Conservation (phyloP, 2,113 vertebrate genomes). For the Xenus cinereus region DNA sequence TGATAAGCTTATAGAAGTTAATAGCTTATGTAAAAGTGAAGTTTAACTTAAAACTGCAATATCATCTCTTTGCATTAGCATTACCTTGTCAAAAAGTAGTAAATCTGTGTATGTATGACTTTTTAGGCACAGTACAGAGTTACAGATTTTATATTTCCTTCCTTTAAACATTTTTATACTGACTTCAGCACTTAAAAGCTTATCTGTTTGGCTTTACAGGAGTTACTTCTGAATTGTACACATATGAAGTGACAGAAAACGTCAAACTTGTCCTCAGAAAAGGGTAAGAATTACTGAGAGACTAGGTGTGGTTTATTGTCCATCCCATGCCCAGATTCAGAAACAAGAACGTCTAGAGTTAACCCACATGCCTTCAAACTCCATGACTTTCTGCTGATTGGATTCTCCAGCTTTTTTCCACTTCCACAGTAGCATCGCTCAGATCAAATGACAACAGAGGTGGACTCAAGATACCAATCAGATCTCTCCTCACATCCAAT, state of each 20-base stretch:
- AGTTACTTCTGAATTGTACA: not conserved
- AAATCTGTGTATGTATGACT: not conserved
- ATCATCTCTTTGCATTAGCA: constrained; percentile 33
- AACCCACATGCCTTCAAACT: not conserved
- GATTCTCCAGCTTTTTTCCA: not conserved
- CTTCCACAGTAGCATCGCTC: not conserved
- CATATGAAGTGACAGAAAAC: not conserved
- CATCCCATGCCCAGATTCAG: not conserved
- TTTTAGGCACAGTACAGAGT: not conserved
- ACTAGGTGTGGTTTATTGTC: not conserved
- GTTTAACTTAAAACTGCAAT: constrained; percentile 47
- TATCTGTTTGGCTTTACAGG: not conserved
- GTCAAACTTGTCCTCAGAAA: not conserved
- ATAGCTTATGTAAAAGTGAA: constrained; percentile 31
- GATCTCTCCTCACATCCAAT: not conserved
- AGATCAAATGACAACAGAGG: not conserved
- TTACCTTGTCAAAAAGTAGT: constrained; percentile 28
- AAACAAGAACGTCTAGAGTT: not conserved
- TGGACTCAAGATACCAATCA: not conserved
- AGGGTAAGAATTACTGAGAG: not conserved
- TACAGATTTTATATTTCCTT: not conserved
- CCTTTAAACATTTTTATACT: constrained; percentile 2
- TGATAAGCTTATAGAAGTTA: constrained; percentile 35
- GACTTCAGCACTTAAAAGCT: not conserved
- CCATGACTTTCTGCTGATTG: not conserved